These are phyloP conservation scores for Sceliomorpha sp. DNA, from an alignment of 2,888 invertebrate species.

Conservation along the genomic window DNA sequence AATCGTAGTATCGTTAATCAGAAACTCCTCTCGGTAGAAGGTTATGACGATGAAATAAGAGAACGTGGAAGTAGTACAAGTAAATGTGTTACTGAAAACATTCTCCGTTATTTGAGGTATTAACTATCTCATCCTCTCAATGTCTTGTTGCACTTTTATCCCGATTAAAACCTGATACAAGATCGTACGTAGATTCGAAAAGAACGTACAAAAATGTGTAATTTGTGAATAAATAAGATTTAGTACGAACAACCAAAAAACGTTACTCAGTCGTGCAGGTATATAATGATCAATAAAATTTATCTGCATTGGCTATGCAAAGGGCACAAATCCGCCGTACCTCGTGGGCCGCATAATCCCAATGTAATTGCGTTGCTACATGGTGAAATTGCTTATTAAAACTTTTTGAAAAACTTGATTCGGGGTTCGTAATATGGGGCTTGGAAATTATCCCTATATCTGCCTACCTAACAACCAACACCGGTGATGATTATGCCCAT, in stretches of 20 bases:
- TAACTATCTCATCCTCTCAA: too few relatives aligned
- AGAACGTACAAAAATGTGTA: too few relatives aligned
- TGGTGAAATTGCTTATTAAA: constrained; percentile 79
- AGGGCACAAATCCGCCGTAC: constrained; percentile 56
- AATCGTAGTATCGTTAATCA: too few relatives aligned
- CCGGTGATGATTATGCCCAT: constrained; percentile 74
- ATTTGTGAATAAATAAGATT: too few relatives aligned
- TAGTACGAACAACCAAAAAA: constrained; percentile 16
- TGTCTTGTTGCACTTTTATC: too few relatives aligned
- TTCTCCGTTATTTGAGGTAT: too few relatives aligned
- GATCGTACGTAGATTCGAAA: too few relatives aligned
- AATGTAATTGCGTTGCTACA: constrained; percentile 73
- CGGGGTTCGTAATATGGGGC: constrained; percentile 76
- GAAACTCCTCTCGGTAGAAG: too few relatives aligned
- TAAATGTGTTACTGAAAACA: too few relatives aligned
- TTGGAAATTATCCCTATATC: constrained; percentile 77
- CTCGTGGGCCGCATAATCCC: constrained; percentile 65
- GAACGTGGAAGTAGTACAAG: too few relatives aligned
- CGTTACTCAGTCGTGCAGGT: constrained; percentile 15
- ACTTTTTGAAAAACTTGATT: constrained; percentile 78
- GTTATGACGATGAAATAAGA: too few relatives aligned
- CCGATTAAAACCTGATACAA: too few relatives aligned
- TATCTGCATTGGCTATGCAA: constrained; percentile 55
- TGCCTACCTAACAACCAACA: constrained; percentile 69
- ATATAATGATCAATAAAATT: constrained; percentile 54